Percentiles rank a stretch among this genome's conserved stretches.
These are phyloP conservation scores for Venustoraphidia nigricollis DNA, from an alignment of 2,888 invertebrate genomes.

Conservation along the genomic window DNA sequence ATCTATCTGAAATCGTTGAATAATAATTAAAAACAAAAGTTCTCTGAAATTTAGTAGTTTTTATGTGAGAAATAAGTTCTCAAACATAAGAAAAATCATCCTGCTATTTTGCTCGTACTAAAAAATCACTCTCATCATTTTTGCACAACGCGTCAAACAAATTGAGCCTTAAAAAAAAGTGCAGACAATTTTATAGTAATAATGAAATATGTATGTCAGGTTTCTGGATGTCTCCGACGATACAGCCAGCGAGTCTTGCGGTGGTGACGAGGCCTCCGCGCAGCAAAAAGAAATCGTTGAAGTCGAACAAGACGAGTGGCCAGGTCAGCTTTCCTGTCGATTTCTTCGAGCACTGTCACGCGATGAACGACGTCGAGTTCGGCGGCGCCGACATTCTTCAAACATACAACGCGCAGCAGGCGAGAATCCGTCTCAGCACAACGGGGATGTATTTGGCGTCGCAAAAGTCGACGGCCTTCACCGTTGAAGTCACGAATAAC, in stretches of 20 bases:
- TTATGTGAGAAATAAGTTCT: neutral
- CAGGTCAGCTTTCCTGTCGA: constrained; percentile 79
- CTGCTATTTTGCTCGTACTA: too few species aligned
- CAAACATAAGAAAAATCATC: neutral
- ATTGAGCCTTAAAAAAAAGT: too few species aligned
- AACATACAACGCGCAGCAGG: constrained; percentile 84
- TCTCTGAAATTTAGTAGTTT: too few species aligned
- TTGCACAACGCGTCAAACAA: too few species aligned
- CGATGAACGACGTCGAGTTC: constrained; percentile 84
- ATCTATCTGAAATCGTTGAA: neutral
- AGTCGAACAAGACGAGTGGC: constrained; percentile 43
- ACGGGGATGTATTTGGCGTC: constrained; percentile 84
- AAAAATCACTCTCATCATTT: too few species aligned
- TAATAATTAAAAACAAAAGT: neutral
- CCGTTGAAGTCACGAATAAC: constrained; percentile 72
- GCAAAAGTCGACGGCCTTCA: constrained; percentile 79
- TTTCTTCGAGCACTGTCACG: constrained; percentile 90
- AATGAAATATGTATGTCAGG: constrained; percentile 18
- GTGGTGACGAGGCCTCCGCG: constrained; percentile 29
- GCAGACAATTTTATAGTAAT: neutral
- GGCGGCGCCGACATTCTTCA: constrained; percentile 90
- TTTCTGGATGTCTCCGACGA: constrained; percentile 50
- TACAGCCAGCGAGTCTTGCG: constrained; percentile 35
- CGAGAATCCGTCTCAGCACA: constrained; percentile 80
- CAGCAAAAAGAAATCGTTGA: constrained; percentile 41